phyloP scores from a whole-genome alignment of 2,113 vertebrate genomes.

The Melospiza melodia region DNA sequence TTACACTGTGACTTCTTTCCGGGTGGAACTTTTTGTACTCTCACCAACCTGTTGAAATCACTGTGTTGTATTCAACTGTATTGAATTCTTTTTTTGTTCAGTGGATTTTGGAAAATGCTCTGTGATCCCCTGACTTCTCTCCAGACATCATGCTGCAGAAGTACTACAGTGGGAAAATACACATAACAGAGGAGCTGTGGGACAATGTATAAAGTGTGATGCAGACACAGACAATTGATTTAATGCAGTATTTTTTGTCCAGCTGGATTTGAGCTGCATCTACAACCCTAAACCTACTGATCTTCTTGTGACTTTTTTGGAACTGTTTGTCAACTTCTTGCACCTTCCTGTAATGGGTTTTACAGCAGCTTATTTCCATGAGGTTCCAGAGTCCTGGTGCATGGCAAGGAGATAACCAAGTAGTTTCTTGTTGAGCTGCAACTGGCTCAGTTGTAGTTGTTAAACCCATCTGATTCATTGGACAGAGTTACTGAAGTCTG shows the following conservation, averaged over 20 bases:
- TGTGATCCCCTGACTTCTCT: not conserved
- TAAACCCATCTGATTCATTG: not conserved
- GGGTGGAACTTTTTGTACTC: not conserved
- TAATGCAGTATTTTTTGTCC: not conserved
- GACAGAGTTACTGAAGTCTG: not conserved
- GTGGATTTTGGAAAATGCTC: too few species aligned
- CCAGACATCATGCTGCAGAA: not conserved
- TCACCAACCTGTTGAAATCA: not conserved
- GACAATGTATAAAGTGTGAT: not conserved
- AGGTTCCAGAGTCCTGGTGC: not conserved
- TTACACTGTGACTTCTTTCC: not conserved
- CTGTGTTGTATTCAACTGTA: too few species aligned
- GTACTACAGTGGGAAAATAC: not conserved
- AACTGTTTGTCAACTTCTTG: not conserved
- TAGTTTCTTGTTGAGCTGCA: not conserved
- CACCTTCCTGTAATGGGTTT: not conserved
- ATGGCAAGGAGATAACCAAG: not conserved
- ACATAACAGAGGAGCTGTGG: not conserved
- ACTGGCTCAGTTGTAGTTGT: not conserved
- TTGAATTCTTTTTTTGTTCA: too few species aligned
- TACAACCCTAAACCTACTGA: not conserved
- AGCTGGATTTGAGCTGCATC: not conserved
- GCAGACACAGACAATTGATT: not conserved
- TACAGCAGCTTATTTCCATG: not conserved
- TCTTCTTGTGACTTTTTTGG: not conserved